Conservation (phyloP, 1,140 invertebrate genomes). For the Chrysomallon squamiferum region DNA sequence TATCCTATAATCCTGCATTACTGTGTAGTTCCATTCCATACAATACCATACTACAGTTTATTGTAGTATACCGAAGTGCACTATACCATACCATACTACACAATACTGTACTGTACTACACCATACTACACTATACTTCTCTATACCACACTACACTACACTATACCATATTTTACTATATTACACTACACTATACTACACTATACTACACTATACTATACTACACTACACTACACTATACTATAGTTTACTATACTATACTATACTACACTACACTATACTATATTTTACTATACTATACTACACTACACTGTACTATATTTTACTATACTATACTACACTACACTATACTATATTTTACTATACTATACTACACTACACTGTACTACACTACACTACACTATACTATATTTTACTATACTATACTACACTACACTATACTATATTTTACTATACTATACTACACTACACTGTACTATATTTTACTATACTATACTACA, state of each 20-base stretch:
- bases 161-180: conserved; percentile 9
- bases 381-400: conserved; percentile 8
- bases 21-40: conserved; percentile 3
- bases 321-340: conserved; percentile 8
- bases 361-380: conserved; percentile 5
- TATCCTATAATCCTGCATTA: too few species aligned
- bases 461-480: conserved; percentile 1
- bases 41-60: conserved; percentile 8
- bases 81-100: conserved; percentile 9
- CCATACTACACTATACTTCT: conserved; percentile 5
- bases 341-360: conserved; percentile 8
- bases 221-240: conserved; percentile 9
- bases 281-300: conserved; percentile 7
- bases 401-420: conserved; percentile 9
- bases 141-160: conserved; percentile 12
- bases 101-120: conserved; percentile 11
- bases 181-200: conserved; percentile 12
- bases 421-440: conserved; percentile 8
- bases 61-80: neutral
- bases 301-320: conserved; percentile 5
- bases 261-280: conserved; percentile 2
- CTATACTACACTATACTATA: conserved; percentile 14
- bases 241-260: neutral
- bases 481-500: neutral
- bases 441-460: conserved; percentile 6